Evolutionary conservation across 1,140 invertebrate genomes (phyloP), one percentile per base, ranked within the genome.

Genomic region (Augochlora pura): DNA sequence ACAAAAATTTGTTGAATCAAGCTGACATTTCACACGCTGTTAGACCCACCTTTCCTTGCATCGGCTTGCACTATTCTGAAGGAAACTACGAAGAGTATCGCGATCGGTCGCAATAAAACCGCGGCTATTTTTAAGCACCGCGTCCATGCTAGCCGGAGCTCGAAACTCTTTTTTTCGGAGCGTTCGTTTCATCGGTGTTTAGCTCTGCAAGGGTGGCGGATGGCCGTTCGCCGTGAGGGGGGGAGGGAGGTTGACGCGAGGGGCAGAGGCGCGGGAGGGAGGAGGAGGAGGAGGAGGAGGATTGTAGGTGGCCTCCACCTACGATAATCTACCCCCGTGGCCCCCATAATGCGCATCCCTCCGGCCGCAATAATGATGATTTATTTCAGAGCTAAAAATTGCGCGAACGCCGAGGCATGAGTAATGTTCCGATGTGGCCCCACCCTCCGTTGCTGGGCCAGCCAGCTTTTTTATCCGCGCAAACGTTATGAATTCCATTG

Each of bases 351-450:
- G 88, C 87, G 89, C 90, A 91, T 91, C 89, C 90, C 89, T 90
- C 84, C 84, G 85, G 87, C 87, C 90, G 87, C 86, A 91, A 92
- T 92, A 92, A 92, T 92, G 90, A 92, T 92, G 91, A 92, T 92
- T 92, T 92, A 92, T 92, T 90, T 90, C 89, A 86, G 89, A 91
- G 91, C 88, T 91, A 92, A 92, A 92, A 92, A 92, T 92, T 91
- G 90, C 88, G 87, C 89, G 86, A 88, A 89, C 88, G 87, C 88
- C 87, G 88, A 90, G 88, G 85, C 86, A 91, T 91, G 90, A 91
- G 90, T 91, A 91, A 92, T 91, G 90, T 91, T 87, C 88, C 90
- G 87, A 88, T 92, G 88, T 86, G 88, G 86, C 83, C 86, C 87
- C 86, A 86, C 87, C 84, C 88, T 85, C 70, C 63, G 75, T 6